A percentile compares a stretch with the other conserved stretches of the same genome.
Conservation (phyloP, 2,888 invertebrate species). For the Volucella bombylans region DNA sequence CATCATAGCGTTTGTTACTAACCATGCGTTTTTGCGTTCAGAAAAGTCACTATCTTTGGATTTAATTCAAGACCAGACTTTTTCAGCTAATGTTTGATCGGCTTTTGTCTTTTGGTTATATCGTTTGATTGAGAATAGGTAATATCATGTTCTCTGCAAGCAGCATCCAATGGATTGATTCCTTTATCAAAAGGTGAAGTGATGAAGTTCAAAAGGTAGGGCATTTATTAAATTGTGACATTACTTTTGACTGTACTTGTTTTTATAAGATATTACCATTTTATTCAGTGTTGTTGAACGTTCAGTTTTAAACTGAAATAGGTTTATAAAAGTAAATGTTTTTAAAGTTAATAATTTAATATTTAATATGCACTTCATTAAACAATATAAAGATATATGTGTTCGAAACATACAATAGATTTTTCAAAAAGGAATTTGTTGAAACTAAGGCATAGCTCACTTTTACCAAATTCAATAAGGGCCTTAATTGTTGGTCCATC, state of each 20-base stretch:
- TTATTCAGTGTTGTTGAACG: too few relatives aligned
- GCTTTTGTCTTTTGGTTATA: too few relatives aligned
- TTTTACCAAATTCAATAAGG: slow-evolving; percentile 76
- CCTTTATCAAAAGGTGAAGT: slow-evolving; percentile 76
- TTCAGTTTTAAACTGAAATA: too few relatives aligned
- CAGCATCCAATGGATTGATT: slow-evolving; percentile 75
- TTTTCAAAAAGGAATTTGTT: slow-evolving; percentile 16
- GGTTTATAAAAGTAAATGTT: slow-evolving; percentile 12
- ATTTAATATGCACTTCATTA: slow-evolving; percentile 42
- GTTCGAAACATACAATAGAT: slow-evolving; percentile 28
- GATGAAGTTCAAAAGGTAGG: slow-evolving; percentile 74
- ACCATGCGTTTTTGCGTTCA: too few relatives aligned
- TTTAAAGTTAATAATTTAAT: slow-evolving; percentile 19
- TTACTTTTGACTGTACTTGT: slow-evolving; percentile 12
- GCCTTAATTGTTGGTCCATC: slow-evolving; percentile 78
- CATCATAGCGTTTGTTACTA: slow-evolving; percentile 64
- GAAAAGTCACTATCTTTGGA: too few relatives aligned
- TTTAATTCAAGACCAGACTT: too few relatives aligned
- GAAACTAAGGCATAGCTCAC: slow-evolving; percentile 34
- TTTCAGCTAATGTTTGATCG: too few relatives aligned
- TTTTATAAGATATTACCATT: not conserved
- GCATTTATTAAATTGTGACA: slow-evolving; percentile 70
- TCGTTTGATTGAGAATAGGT: too few relatives aligned
- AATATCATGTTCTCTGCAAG: too few relatives aligned
- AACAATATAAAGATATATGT: slow-evolving; percentile 40